Evolutionary conservation across 2,797 vertebrate genomes (phyloP), one percentile per base, ranked within the genome.

Genomic region (Manis pentadactyla): DNA sequence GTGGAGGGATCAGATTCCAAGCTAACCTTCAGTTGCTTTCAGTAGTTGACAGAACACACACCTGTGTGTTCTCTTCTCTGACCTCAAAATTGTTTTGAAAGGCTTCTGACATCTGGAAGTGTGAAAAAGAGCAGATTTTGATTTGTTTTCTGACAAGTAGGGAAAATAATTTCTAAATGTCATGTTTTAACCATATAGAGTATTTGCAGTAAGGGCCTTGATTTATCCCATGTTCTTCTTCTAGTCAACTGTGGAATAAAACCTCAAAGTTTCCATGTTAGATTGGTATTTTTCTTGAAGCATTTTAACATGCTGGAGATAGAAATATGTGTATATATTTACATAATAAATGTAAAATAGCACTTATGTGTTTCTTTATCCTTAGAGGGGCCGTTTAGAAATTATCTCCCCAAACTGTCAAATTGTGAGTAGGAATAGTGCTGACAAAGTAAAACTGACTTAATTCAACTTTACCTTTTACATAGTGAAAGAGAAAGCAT

Each of bases 1-100:
- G 96, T 98, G 91, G 94, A 93, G 81, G 91, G 99, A 99, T 99
- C 98, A n/a, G 97, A 98, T 99, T 99, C 98, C 98, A 46, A 97
- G 63, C 61, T 98, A 98, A 97, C 98, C 98, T 99, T 98, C 98
- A 97, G 96, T 97, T 97, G 98, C 98, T 99, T 98, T 98, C 97
- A 97, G 77, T 98, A 97, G 98, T 98, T 98, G 98, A 98, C 98
- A 93, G 95, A 59, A 89, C 86, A 98, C 97, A 98, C 99, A 99
- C 99, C 98, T 99, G 99, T 98, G 31, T 98, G 98, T 98, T 98
- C 98, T 98, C 95, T 96, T 79, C 51, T 92, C 93, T 98, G 98
- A 98, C 98, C 98, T 98, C 96, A 69, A 94, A 93, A 96, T 92
- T 94, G 97, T 97, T 98, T 97, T 90, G 96, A 97, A 98, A 98